Percentiles rank a stretch among this genome's conserved stretches.
phyloP scores from a whole-genome alignment of 2,888 invertebrate species.

The Pteria penguin region DNA sequence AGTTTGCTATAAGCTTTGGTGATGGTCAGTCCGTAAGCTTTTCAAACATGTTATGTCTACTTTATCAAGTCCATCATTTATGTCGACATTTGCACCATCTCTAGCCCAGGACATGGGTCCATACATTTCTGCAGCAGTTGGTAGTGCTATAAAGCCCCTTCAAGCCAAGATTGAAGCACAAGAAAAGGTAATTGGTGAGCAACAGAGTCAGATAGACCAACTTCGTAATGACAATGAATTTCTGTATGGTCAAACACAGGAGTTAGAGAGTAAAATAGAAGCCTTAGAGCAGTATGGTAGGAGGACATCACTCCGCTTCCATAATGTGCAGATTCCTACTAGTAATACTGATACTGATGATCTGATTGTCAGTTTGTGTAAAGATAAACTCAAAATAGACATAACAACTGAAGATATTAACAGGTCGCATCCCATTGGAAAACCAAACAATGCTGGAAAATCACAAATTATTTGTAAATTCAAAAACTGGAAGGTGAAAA shows the following conservation, averaged over 20 bases:
- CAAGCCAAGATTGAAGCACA: background rate
- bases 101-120: background rate
- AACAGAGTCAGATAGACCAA: background rate
- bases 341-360: background rate
- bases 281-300: background rate
- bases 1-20: background rate
- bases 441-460: too few relatives aligned
- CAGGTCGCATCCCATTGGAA: too few relatives aligned
- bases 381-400: background rate
- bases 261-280: background rate
- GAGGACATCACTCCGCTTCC: background rate
- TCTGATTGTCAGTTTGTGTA: background rate
- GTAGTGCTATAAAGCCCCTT: background rate
- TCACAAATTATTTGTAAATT: background rate
- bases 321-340: background rate
- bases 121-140: background rate
- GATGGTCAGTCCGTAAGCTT: background rate
- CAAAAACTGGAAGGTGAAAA: background rate
- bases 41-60: background rate
- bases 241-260: background rate
- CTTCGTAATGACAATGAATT: background rate
- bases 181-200: conserved; percentile 1
- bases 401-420: background rate
- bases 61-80: conserved; percentile 1
- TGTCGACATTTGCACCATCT: background rate